phyloP scores from a whole-genome alignment of 2,113 vertebrate genomes.

The Cygnus atratus region DNA sequence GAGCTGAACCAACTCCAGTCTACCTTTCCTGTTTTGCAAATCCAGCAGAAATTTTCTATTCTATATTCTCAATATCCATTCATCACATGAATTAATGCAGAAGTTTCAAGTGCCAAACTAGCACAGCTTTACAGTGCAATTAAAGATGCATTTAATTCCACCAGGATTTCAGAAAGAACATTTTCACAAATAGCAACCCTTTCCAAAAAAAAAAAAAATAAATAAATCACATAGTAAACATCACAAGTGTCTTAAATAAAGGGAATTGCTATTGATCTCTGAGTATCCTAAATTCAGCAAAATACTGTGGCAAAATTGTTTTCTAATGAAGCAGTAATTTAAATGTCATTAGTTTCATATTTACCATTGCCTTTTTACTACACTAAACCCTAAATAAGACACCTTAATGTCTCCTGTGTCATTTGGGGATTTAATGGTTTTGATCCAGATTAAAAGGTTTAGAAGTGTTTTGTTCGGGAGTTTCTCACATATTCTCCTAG shows the following conservation, averaged over 20 bases:
- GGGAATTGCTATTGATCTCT: slow-evolving; percentile 71
- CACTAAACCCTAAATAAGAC: slow-evolving; percentile 65
- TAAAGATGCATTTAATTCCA: slow-evolving; percentile 29
- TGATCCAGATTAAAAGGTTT: slow-evolving; percentile 28
- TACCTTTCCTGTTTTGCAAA: neutral
- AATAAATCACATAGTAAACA: slow-evolving; percentile 20
- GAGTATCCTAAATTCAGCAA: slow-evolving; percentile 65
- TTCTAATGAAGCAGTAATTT: slow-evolving; percentile 77
- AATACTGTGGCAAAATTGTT: slow-evolving; percentile 68
- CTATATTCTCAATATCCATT: neutral
- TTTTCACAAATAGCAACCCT: slow-evolving; percentile 57
- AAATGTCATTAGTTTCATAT: slow-evolving; percentile 77
- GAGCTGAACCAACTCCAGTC: neutral
- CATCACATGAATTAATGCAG: neutral
- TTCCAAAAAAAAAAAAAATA: slow-evolving; percentile 13
- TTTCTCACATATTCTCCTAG: neutral
- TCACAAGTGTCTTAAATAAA: slow-evolving; percentile 69
- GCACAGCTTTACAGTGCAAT: neutral
- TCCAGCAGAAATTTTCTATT: neutral
- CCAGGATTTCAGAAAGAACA: slow-evolving; percentile 36
- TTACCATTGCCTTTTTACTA: slow-evolving; percentile 68
- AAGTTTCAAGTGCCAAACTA: slow-evolving; percentile 2
- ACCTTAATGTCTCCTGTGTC: slow-evolving; percentile 20
- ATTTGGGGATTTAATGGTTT: slow-evolving; percentile 56
- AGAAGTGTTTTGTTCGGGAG: neutral